Base-by-base conservation (phyloP, 1,140 invertebrate species). In the Elymnias hypermnestra region DNA sequence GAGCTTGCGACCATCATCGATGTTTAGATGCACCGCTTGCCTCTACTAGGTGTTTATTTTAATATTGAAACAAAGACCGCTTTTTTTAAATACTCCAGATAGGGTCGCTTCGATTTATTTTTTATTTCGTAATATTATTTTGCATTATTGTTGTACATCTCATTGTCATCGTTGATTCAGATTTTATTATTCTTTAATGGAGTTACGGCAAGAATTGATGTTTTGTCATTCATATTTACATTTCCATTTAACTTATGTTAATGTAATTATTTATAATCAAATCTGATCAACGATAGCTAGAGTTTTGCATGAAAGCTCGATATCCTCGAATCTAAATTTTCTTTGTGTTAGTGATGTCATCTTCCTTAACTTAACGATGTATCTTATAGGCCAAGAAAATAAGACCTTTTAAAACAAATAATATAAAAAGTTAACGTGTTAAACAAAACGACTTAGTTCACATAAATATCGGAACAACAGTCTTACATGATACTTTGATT, bases 11-110 rank as follows among this genome's bases (percentile, higher is more conserved):
- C 75, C 42, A 63, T 61, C 64, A 57, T 81, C 70, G 72, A 77
- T 84, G 78, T 84, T 74, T 79, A 84, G 77, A 73, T 83, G 81
- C 81, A 84, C 81, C 66, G 81, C 81, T 84, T 84, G 72, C 57
- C 72, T 79, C 73, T 54, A 38, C 52, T 81, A 78, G 75, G 75
- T 82, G 77, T 81, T 78, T 70, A 60, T 65, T 61, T 60, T 44
- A 36, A 52, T 54, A 7, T 47, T 56, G 43, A 41, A 62, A 54
- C 50, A 46, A 57, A 48, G 42, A 49, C 52, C 46, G 70, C 72
- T 47, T 49, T 68, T 78, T 73, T 47, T 49, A 48, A 48, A 50
- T 46, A 50, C 54, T 59, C 51, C 33, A 56, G 44, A 56, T 53
- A 57, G 61, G 43, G 46, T 67, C 63, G 65, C 71, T 74, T 63